phyloP scores from a whole-genome alignment of 2,888 invertebrate genomes.

The Drosophila acutilabella region DNA sequence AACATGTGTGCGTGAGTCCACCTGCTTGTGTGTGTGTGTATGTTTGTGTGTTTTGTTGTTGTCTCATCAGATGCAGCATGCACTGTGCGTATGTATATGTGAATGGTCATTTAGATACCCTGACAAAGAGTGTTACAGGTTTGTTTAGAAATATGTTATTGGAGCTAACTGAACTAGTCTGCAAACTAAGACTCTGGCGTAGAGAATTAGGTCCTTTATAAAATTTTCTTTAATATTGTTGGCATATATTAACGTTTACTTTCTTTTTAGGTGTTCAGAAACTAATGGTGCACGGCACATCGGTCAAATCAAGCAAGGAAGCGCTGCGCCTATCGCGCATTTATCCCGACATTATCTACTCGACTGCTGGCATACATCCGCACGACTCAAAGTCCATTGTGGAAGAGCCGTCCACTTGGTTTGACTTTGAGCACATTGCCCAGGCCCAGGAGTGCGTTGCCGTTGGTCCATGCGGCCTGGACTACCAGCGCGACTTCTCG shows the following conservation, averaged over 20 bases:
- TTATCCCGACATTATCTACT: constrained; percentile 95
- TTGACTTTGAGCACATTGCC: constrained; percentile 91
- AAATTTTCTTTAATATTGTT: too few relatives aligned
- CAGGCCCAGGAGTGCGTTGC: constrained; percentile 95
- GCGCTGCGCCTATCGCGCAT: constrained; percentile 94
- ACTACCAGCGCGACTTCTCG: constrained; percentile 97
- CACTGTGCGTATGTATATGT: not conserved
- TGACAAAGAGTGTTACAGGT: not conserved
- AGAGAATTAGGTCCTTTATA: too few relatives aligned
- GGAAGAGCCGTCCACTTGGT: constrained; percentile 90
- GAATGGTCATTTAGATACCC: not conserved
- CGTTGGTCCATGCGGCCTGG: constrained; percentile 96
- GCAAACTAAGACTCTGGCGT: too few relatives aligned
- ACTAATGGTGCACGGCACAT: constrained; percentile 96
- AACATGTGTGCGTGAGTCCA: constrained; percentile 36
- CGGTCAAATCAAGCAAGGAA: constrained; percentile 95
- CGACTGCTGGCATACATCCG: constrained; percentile 96
- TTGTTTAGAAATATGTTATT: not conserved
- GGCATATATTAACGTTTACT: constrained; percentile 15
- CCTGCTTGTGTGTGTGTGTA: constrained; percentile 26
- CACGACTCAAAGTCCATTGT: constrained; percentile 95
- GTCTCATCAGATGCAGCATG: constrained; percentile 8
- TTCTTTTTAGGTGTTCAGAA: constrained; percentile 92
- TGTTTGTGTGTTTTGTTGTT: constrained; percentile 17
- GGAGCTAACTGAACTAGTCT: too few relatives aligned